Evolutionary conservation across 2,113 vertebrate genomes (phyloP).

Genomic region (Ciconia maguari): DNA sequence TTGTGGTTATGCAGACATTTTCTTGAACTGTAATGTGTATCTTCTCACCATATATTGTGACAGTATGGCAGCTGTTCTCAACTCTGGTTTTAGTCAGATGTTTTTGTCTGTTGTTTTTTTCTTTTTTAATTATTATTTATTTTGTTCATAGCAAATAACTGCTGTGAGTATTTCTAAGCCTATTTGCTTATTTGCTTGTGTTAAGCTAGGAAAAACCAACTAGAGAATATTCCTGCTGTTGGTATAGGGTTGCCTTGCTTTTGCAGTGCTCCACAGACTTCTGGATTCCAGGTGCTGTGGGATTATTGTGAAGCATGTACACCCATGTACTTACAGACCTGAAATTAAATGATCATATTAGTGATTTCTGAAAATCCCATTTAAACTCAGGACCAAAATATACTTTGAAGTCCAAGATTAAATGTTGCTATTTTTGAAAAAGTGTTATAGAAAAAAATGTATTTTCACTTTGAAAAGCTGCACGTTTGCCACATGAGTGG

Average conservation of each 20-base stretch:
- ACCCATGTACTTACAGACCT: background rate
- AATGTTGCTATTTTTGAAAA: background rate
- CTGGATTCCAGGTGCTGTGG: background rate
- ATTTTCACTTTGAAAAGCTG: background rate
- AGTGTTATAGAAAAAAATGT: background rate
- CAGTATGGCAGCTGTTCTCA: background rate
- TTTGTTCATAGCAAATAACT: background rate
- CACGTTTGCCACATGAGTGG: background rate
- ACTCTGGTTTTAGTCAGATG: background rate
- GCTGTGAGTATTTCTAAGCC: background rate
- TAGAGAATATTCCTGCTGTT: background rate
- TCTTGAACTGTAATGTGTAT: background rate
- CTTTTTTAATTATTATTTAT: background rate
- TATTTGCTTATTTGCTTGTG: background rate
- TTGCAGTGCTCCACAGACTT: background rate
- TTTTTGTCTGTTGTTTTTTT: background rate
- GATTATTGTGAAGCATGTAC: background rate
- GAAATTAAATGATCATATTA: background rate
- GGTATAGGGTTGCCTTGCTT: background rate
- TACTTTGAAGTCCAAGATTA: background rate
- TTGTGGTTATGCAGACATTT: background rate
- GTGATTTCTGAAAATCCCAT: background rate
- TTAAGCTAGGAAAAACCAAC: background rate
- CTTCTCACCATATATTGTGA: background rate
- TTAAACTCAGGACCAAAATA: background rate